phyloP scores from a whole-genome alignment of 1,140 invertebrate species.

The Trichonephila clavata region DNA sequence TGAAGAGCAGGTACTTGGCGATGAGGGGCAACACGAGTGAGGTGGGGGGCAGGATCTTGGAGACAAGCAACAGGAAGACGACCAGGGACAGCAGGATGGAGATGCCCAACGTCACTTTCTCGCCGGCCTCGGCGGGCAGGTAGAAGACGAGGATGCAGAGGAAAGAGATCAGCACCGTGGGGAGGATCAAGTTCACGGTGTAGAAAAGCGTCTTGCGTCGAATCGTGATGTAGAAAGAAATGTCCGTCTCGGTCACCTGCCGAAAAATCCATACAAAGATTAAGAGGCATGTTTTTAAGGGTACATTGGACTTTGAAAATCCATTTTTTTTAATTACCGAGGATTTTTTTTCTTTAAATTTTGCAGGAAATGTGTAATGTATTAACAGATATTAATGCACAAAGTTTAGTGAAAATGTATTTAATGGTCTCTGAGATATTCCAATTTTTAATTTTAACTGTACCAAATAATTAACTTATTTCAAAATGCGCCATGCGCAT shows the following conservation, averaged over 20 bases:
- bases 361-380: too few relatives aligned
- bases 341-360: too few relatives aligned
- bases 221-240: constrained; percentile 98
- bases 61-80: constrained; percentile 99
- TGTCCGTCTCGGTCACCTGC: constrained; percentile 85
- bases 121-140: constrained; percentile 98
- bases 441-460: too few relatives aligned
- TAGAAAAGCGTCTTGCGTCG: constrained; percentile 98
- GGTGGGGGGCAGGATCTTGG: constrained; percentile 99
- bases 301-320: too few relatives aligned
- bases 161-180: constrained; percentile 97
- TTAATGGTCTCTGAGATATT: too few relatives aligned
- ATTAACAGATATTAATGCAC: too few relatives aligned
- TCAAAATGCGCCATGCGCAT: too few relatives aligned
- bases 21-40: constrained; percentile 97
- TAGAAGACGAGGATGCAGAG: constrained; percentile 99
- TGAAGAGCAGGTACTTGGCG: constrained; percentile 99
- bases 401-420: too few relatives aligned
- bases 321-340: too few relatives aligned
- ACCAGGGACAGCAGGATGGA: constrained; percentile 98
- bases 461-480: too few relatives aligned
- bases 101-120: constrained; percentile 88
- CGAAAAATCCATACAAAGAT: too few relatives aligned
- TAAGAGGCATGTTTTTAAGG: too few relatives aligned
- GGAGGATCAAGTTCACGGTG: constrained; percentile 97